Base-by-base conservation (phyloP, 2,888 invertebrate species). In the Anodontia alba region DNA sequence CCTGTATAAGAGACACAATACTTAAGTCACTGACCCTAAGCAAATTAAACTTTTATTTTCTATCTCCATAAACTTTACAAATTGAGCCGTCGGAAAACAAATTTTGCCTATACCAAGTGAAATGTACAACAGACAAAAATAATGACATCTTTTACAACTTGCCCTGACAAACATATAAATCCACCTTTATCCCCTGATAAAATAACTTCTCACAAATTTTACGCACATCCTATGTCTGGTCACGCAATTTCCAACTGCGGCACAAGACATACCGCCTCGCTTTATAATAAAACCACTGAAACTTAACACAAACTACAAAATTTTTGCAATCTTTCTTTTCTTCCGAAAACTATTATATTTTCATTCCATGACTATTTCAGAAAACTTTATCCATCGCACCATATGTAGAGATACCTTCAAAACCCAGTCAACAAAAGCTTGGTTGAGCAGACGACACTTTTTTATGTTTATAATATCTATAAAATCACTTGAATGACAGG, bases 161-260 rank as follows among this genome's bases (percentile, higher is more conserved):
- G 38, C 12, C 38, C 20, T 8, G n/a, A 42, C 42, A 46, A 12
- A 20, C 46, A 20, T 3, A 33, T 20, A 62, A 62, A 62, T 33
- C 62, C 33, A 62, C 33, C 33, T 62, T 31, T 62, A 62, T 62
- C 20, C 62, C 17, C 62, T 33, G 33, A 29, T 20, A 62, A 33
- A 33, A 33, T 33, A 62, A 31, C 62, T 17, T 10, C 62, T 10
- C 8, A 1, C 1, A 31, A 31, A 33, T 7, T 29, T n/a, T 62
- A 20, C 23, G 29, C 62, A 33, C 62, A 20, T 62, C 33, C 7
- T 62, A 62, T 62, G 62, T 29, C 33, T 3, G 62, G 33, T 62
- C 62, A 62, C 62, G 62, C 62, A 62, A 62, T 33, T 62, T 62
- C 62, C 33, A 33, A 62, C 62, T 33, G 62, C 29, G 62, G 33